Base-by-base conservation (phyloP, 2,113 vertebrate genomes). In the Daubentonia madagascariensis region DNA sequence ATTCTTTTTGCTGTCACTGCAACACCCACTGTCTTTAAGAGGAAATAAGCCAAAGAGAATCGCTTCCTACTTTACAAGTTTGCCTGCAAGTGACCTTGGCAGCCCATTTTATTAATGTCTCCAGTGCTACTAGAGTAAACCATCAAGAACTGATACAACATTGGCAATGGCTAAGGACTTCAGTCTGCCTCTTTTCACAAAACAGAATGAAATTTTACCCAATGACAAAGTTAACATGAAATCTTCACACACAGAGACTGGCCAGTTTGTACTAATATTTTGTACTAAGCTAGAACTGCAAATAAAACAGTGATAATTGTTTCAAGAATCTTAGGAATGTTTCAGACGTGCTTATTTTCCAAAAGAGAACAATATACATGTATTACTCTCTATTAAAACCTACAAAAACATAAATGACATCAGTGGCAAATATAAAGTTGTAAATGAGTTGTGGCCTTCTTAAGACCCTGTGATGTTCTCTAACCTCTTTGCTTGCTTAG, bases 201-300 rank as follows among this genome's bases (percentile, higher is more conserved):
- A 25, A 40, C 18, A 72, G 50, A 85, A 50, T 43, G 50, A 43
- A 91, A 96, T 89, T 97, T 86, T 78, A 86, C 76, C 83, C 83
- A 79, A 73, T 11, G 90, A 86, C 5, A 32, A 54, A 35, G 28
- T 28, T 28, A 52, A 45, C 48, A 78, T 61, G 75, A 92, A 94
- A 81, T 80, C 70, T 68, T 70, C 72, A 68, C 81, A 81, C 70
- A 57, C 22, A 40, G 32, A 90, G 17, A 84, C 32, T 54, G 43
- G 32, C 52, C 37, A 91, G 35, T 10, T 88, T 93, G 52, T 57
- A 61, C 22, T 8, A 22, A 57, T 57, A 57, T 79, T 95, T 76
- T 96, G 70, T 93, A 37, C 17, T 89, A 63, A 80, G 54, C 16
- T 90, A 35, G 52, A 94, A 81, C 43, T 85, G 72, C 25, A 95